phyloP scores from a whole-genome alignment of 2,113 vertebrate genomes.

The Anguilla rostrata region DNA sequence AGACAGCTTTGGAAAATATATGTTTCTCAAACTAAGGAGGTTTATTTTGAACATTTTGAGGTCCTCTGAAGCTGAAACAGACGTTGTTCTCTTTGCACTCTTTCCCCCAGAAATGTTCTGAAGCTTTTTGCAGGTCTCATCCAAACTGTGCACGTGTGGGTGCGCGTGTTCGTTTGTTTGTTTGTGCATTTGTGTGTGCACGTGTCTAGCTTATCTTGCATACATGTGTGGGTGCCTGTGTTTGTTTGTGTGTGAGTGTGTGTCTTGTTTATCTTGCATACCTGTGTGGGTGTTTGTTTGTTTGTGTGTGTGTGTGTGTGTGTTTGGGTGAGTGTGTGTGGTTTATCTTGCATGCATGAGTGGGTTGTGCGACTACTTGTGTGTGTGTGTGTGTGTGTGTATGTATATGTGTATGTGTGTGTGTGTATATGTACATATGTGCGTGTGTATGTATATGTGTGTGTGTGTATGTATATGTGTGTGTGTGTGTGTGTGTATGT shows the following conservation, averaged over 20 bases:
- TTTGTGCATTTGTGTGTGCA: neutral
- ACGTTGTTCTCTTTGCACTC: neutral
- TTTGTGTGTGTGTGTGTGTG: slow-evolving; percentile 2
- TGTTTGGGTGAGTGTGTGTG: slow-evolving; percentile 6
- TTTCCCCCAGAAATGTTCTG: neutral
- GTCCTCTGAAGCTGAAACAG: neutral
- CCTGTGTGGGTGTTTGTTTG: neutral
- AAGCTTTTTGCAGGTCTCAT: neutral
- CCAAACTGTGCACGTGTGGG: neutral
- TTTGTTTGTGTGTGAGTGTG: neutral
- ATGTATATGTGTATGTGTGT: neutral
- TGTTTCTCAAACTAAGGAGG: too few relatives aligned
- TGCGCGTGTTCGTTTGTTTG: neutral
- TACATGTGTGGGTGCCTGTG: too few relatives aligned
- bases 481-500: neutral
- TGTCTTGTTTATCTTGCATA: neutral
- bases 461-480: neutral
- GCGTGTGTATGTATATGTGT: neutral
- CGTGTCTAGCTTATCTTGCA: neutral
- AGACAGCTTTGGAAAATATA: too few relatives aligned
- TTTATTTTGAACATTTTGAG: too few relatives aligned
- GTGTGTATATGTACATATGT: neutral
- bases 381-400: neutral
- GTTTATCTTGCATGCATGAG: neutral
- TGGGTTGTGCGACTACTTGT: neutral